phyloP scores from a whole-genome alignment of 2,888 invertebrate species.

The Trachelus iudaicus region DNA sequence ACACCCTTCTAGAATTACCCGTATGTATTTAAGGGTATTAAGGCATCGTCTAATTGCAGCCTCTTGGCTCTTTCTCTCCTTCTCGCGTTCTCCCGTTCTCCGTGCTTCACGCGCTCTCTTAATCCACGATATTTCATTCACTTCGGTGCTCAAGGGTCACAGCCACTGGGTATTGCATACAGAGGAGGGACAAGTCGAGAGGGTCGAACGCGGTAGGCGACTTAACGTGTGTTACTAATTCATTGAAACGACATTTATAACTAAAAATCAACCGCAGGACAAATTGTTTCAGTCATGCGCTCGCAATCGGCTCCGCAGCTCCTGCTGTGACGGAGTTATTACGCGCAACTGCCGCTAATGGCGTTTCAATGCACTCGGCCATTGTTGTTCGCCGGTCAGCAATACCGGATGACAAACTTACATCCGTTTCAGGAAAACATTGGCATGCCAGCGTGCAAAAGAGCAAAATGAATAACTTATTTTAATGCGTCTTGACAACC shows the following conservation, averaged over 20 bases:
- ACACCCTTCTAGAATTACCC: conserved; percentile 58
- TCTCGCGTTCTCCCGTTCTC: conserved; percentile 7
- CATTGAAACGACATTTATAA: conserved; percentile 20
- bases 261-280: conserved; percentile 17
- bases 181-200: neutral
- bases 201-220: neutral
- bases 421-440: conserved; percentile 31
- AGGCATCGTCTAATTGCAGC: conserved; percentile 51
- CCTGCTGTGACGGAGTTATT: conserved; percentile 16
- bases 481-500: neutral
- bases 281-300: conserved; percentile 25
- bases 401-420: conserved; percentile 31
- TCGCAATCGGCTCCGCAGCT: conserved; percentile 12
- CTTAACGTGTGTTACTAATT: conserved; percentile 16
- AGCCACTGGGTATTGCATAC: neutral
- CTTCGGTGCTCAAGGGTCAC: neutral
- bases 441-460: conserved; percentile 40
- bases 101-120: conserved; percentile 5
- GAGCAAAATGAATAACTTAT: conserved; percentile 12
- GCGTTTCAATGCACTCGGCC: conserved; percentile 11
- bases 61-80: conserved; percentile 19
- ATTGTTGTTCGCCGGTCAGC: neutral
- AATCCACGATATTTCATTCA: neutral
- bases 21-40: conserved; percentile 45
- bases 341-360: conserved; percentile 14